Evolutionary conservation across 2,888 invertebrate genomes (phyloP), one percentile per base, ranked within the genome.

Genomic region (Pyrrhopygopsis socrates): DNA sequence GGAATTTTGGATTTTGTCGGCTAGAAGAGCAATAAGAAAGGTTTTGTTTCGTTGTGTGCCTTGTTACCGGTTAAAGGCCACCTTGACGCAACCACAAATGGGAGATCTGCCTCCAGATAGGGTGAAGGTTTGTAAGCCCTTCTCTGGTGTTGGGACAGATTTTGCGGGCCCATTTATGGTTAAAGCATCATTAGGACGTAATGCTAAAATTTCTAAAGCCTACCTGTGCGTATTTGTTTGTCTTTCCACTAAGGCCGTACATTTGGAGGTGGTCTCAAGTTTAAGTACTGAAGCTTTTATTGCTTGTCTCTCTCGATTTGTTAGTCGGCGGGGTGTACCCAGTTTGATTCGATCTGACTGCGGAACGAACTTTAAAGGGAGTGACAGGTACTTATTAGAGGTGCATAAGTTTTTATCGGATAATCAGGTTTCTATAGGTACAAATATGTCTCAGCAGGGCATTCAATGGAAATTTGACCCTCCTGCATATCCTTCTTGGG

Each of bases 1-100:
- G 58, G 74, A 74, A 34, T 74, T 74, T 38, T 74, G 74, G 58
- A 74, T 74, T 34, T 74, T 74, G 24, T 74, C 74, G 18, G 74
- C 74, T 38, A 74, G 74, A 24, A 74, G 74, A 34, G 38, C 60
- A 18, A 75, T 60, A 2, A 58, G 54, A 15, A 75, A 22, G 27
- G 18, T 63, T 45, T 6, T 76, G 18, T 63, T 63, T 15, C n/a
- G 11, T 11, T 63, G 60, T 63, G 29, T 63, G 3, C 22, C 60
- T 15, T 63, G 60, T 29, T 63, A 29, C 29, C 27, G 60, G 29
- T 63, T 29, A 18, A 63, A 63, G 29, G 60, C 29, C 18, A 63
- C 27, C 5, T 18, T 63, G 18, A 18, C 29, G 29, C 60, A 63
- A 22, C 60, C 60, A 18, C 29, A 63, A 63, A 58, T 54, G 92